A percentile compares a stretch with the other conserved stretches of the same genome.
Evolutionary conservation across 2,113 vertebrate species (phyloP).

Genomic region (Cyrtonyx montezumae): DNA sequence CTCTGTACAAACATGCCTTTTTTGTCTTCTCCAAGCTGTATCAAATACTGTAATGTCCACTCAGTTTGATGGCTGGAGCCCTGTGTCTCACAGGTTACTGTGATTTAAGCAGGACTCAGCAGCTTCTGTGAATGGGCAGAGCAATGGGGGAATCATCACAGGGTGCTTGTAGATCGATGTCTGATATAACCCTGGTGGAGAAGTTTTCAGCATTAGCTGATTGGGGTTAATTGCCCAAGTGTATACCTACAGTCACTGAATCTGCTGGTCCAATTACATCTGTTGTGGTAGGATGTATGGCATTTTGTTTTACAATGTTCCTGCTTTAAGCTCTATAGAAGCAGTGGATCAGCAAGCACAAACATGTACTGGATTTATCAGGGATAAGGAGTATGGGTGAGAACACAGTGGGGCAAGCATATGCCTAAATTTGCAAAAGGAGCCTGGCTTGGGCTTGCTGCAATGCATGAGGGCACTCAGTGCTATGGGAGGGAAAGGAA

Average conservation of each 20-base stretch:
- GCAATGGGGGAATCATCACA: background rate
- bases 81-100: fast-evolving
- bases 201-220: background rate
- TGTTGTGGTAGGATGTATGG: background rate
- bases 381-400: background rate
- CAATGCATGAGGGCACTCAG: background rate
- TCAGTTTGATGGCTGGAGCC: background rate
- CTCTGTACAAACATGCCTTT: background rate
- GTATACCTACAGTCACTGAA: background rate
- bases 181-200: background rate
- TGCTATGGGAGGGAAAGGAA: background rate
- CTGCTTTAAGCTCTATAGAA: background rate
- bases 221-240: background rate
- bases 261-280: background rate
- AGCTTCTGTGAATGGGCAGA: background rate
- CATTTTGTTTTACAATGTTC: background rate
- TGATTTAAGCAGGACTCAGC: background rate
- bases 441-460: background rate
- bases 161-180: background rate
- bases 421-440: background rate
- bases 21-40: background rate
- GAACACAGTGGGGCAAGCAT: background rate
- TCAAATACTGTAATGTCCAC: background rate
- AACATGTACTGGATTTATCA: background rate
- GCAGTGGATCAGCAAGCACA: background rate